Evolutionary conservation across 2,797 vertebrate species (phyloP), one percentile per base, ranked within the genome.

Genomic region (Girardinus metallicus): DNA sequence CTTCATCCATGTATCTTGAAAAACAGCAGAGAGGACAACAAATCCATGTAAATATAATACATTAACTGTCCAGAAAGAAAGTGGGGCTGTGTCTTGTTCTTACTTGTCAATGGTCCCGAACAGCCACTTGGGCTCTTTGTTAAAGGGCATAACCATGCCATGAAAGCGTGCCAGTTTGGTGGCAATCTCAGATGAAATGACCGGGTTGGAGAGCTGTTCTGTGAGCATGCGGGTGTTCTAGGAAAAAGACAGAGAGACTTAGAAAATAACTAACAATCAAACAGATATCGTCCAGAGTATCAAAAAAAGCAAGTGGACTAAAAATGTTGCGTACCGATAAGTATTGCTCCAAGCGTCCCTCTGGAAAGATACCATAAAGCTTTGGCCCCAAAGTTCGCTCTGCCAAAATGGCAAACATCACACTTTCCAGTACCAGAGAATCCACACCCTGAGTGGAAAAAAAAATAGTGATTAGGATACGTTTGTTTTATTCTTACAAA

Each of bases 371-470:
- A 26, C 98, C 98, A 0, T 98, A 98, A 41, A 99, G 96, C 68
- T 92, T 97, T 2, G 98, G 98, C 2, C 98, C 98, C 78, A 99
- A 92, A 0, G 92, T 88, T 73, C 97, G 93, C 87, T 99, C 98
- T 0, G 98, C 98, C 85, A 99, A 96, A 87, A 99, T 98, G 83
- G 98, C 97, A 83, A 99, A 99, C 97, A 99, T 99, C 81, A 99
- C 98, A 0, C 98, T 99, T 90, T 99, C 97, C 55, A 97, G 94
- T 16, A 99, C 97, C 88, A 99, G 91, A 0, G 98, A 98, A 87
- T 99, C 98, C 87, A 98, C 97, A 0, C 97, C 98, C 98, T 99
- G 72, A 39, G 15, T 46, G 21, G 86, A 26, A 1, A 21, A 21
- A 85, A 16, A 88, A 85, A 78, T 12, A 80, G 6, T 26, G 16